These are phyloP conservation scores for Todus mexicanus DNA, from an alignment of 2,797 vertebrate species.

Conservation along the genomic window DNA sequence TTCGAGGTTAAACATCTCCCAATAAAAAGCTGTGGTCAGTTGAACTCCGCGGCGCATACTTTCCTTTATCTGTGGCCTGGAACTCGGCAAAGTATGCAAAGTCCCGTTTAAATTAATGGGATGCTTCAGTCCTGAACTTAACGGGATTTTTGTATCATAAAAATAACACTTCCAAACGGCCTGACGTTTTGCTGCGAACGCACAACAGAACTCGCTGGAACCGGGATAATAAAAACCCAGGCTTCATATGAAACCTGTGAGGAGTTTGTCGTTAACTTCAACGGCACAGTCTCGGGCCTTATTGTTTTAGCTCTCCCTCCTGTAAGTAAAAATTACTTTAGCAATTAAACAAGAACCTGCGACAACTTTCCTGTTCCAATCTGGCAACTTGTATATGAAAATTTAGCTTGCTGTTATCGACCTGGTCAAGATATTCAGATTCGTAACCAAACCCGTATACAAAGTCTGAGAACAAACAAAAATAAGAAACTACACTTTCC, in stretches of 20 bases:
- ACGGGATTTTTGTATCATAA: slow-evolving; percentile 54
- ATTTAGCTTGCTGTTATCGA: neutral
- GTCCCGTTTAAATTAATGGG: slow-evolving; percentile 61
- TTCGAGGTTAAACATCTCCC: slow-evolving; percentile 38
- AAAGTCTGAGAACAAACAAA: slow-evolving; percentile 1
- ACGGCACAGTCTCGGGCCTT: slow-evolving; percentile 13
- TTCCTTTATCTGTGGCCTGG: slow-evolving; percentile 62
- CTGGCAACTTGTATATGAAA: neutral
- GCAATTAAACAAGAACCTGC: slow-evolving; percentile 32
- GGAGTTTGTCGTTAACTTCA: slow-evolving; percentile 17
- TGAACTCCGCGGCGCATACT: slow-evolving; percentile 50
- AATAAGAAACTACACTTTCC: neutral
- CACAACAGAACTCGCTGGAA: slow-evolving; percentile 8
- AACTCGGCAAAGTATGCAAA: slow-evolving; percentile 38
- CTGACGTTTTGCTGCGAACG: slow-evolving; percentile 33
- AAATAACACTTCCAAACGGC: slow-evolving; percentile 58
- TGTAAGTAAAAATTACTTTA: slow-evolving; percentile 32
- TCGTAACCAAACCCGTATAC: neutral
- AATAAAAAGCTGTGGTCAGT: slow-evolving; percentile 65
- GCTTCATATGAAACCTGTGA: slow-evolving; percentile 30
- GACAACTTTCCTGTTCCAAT: neutral
- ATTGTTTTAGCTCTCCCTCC: slow-evolving; percentile 15
- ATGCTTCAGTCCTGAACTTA: slow-evolving; percentile 56
- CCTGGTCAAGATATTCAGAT: neutral
- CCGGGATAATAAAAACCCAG: slow-evolving; percentile 44